Evolutionary conservation across 2,113 vertebrate genomes (phyloP), one percentile per base, ranked within the genome.

Genomic region (Brachypteracias leptosomus): DNA sequence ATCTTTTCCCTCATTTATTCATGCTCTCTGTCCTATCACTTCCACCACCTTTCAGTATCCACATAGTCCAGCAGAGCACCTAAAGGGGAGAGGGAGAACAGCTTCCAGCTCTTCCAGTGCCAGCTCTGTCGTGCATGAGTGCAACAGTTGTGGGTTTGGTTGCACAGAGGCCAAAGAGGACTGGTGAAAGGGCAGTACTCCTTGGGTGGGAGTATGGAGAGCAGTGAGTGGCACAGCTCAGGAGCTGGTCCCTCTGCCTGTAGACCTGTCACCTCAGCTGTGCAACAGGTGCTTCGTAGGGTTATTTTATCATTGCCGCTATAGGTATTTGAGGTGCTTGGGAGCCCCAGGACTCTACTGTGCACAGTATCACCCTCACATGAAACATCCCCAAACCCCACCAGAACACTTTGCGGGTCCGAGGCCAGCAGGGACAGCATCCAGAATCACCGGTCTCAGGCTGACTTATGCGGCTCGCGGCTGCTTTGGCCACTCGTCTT

Each of bases 291-390:
- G 63, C 42, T 71, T 42, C 2, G 16, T 1, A 16, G 22, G 24
- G 21, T 26, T 8, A 24, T 16, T 51, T 44, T n/a, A 19, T 40
- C 36, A 1, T 8, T 25, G 42, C 22, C 71, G 57, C 54, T 38
- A 15, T 4, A 15, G 44, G 26, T 22, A 16, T 16, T 31, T 20
- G 24, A 0, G 1, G 17, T 6, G 25, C 47, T 31, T 21, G 54
- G 58, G 85, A 82, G 13, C 10, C 22, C 29, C 63, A n/a, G 57
- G 57, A 33, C 61, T 24, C 25, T 24, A 5, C 19, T 0, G 3
- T 2, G 47, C 13, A 0, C 0, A 11, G 7, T 4, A 13, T 10
- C n/a, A 13, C 3, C 12, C 33, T 13, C 12, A 20, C 17, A 3
- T 1, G 19, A 17, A 26, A 21, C 26, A 9, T 1, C 13, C 22